A percentile compares a stretch with the other conserved stretches of the same genome.
phyloP scores from a whole-genome alignment of 2,888 invertebrate species.

The Meloe dianella region DNA sequence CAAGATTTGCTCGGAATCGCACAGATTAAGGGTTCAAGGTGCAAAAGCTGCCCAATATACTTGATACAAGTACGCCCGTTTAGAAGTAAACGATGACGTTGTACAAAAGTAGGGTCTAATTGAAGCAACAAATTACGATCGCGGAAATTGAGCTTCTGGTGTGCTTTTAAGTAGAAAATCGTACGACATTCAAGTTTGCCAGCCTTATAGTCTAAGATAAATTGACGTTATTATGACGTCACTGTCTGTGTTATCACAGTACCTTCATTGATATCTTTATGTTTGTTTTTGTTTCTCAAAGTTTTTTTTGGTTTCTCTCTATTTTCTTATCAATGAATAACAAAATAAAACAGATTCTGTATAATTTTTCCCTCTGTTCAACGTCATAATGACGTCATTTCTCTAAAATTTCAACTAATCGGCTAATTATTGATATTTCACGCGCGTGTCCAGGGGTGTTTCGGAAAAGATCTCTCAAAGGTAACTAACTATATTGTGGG shows the following conservation, averaged over 20 bases:
- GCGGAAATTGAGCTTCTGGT: constrained; percentile 16
- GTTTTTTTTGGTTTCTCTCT: constrained; percentile 33
- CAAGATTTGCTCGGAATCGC: background rate
- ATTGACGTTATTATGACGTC: constrained; percentile 50
- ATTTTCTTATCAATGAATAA: constrained; percentile 14
- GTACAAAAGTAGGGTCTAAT: background rate
- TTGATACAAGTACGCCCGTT: no score
- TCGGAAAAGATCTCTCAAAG: constrained; percentile 97
- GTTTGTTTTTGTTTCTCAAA: constrained; percentile 30
- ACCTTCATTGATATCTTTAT: background rate
- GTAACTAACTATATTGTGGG: constrained; percentile 72
- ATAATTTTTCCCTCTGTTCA: constrained; percentile 9
- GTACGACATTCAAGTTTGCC: constrained; percentile 54
- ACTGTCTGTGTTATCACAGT: constrained; percentile 22
- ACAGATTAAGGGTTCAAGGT: no score
- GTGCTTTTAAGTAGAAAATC: constrained; percentile 14
- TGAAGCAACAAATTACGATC: no score
- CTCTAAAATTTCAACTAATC: constrained; percentile 51
- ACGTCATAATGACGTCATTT: constrained; percentile 34
- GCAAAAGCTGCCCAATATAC: no score
- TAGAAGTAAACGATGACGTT: no score
- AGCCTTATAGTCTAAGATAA: constrained; percentile 52
- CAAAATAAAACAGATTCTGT: constrained; percentile 19
- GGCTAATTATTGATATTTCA: constrained; percentile 61
- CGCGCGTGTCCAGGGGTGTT: constrained; percentile 82